phyloP scores from a whole-genome alignment of 1,140 invertebrate genomes.

The Aphidius ervi region DNA sequence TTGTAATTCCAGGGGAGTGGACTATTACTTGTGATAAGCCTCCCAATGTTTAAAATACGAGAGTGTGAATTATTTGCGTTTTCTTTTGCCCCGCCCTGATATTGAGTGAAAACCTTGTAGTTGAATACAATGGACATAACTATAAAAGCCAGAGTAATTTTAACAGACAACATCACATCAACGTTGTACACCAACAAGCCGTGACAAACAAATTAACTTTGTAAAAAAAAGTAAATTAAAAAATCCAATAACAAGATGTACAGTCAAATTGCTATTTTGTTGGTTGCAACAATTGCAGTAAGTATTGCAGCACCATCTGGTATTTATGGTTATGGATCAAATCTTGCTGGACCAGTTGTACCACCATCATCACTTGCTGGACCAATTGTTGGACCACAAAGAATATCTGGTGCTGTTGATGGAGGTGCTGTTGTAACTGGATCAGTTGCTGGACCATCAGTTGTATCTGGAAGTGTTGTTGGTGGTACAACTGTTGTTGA shows the following conservation, averaged over 20 bases:
- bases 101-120: slow-evolving; percentile 3
- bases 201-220: slow-evolving; percentile 11
- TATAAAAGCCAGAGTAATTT: slow-evolving; percentile 42
- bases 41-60: neutral
- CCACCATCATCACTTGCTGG: slow-evolving; percentile 41
- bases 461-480: slow-evolving; percentile 44
- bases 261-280: slow-evolving; percentile 32
- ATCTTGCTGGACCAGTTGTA: slow-evolving; percentile 36
- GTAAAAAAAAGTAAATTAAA: slow-evolving; percentile 12
- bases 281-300: slow-evolving; percentile 36
- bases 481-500: slow-evolving; percentile 36
- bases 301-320: slow-evolving; percentile 41
- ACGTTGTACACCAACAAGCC: slow-evolving; percentile 27
- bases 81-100: slow-evolving; percentile 46
- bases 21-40: slow-evolving; percentile 4
- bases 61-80: slow-evolving; percentile 23
- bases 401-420: slow-evolving; percentile 47
- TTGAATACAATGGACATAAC: slow-evolving; percentile 25
- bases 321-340: slow-evolving; percentile 32
- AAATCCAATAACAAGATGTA: slow-evolving; percentile 33
- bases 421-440: slow-evolving; percentile 47
- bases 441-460: slow-evolving; percentile 44
- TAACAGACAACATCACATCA: slow-evolving; percentile 36
- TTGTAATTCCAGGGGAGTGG: neutral
- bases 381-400: slow-evolving; percentile 42